Evolutionary conservation across 2,888 invertebrate species (phyloP).

Genomic region (Polyommatus iphigenia): DNA sequence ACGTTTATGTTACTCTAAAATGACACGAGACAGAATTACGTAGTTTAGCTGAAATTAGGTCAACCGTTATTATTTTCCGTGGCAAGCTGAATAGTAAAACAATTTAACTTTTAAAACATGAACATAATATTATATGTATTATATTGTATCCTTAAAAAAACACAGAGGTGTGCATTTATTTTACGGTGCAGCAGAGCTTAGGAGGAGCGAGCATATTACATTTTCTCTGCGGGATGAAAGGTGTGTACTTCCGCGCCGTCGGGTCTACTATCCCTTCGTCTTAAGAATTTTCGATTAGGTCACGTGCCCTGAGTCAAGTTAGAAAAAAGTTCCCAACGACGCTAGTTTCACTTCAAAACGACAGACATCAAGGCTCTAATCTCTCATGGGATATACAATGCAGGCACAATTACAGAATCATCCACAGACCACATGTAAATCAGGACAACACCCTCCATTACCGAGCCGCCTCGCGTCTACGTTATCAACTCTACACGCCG

Average conservation of each 20-base stretch:
- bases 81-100: not conserved
- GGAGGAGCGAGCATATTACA: no score
- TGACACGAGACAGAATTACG: constrained; percentile 4
- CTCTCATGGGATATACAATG: not conserved
- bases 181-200: no score
- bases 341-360: not conserved
- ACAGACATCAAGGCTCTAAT: not conserved
- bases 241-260: no score
- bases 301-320: no score
- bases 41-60: not conserved
- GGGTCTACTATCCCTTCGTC: no score
- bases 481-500: not conserved
- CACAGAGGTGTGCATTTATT: no score
- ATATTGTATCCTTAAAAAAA: no score
- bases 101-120: not conserved
- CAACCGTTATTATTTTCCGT: not conserved
- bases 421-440: constrained; percentile 18
- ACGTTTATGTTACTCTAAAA: constrained; percentile 14
- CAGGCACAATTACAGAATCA: not conserved
- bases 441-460: constrained; percentile 7
- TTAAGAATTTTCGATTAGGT: no score
- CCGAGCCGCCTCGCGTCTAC: not conserved
- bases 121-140: no score
- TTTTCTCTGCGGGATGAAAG: no score
- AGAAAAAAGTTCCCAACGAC: no score